These are phyloP conservation scores for Metridium senile DNA, from an alignment of 92 coral and sea anemone species.

Conservation along the genomic window DNA sequence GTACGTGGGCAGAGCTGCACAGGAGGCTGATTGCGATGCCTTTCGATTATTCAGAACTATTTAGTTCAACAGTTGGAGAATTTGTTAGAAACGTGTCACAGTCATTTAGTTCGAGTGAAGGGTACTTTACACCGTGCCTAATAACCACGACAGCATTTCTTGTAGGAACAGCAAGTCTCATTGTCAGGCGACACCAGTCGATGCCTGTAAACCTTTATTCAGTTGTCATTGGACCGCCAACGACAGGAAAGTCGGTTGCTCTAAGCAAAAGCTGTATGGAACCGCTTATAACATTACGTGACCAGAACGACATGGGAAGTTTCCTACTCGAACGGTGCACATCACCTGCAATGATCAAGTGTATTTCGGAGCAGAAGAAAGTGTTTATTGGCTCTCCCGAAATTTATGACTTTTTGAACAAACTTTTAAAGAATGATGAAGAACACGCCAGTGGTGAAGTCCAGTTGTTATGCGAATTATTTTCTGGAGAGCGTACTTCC, in stretches of 20 bases:
- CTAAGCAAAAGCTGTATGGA: constrained; percentile 15
- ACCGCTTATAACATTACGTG: background rate
- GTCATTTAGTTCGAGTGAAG: constrained; percentile 47
- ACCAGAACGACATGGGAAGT: background rate
- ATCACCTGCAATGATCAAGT: constrained; percentile 26
- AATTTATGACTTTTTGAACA: constrained; percentile 46
- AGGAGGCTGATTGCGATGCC: constrained; percentile 45
- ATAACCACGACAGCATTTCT: constrained; percentile 48
- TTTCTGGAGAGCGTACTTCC: constrained; percentile 61
- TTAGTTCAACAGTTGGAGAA: constrained; percentile 31
- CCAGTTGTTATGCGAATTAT: constrained; percentile 57
- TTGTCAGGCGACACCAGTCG: constrained; percentile 15
- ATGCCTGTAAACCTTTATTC: constrained; percentile 38
- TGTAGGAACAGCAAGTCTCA: constrained; percentile 38
- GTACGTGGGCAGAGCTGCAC: constrained; percentile 61
- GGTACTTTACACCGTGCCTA: constrained; percentile 49
- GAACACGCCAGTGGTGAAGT: constrained; percentile 58
- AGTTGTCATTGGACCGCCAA: constrained; percentile 48
- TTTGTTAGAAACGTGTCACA: constrained; percentile 28
- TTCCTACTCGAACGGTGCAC: constrained; percentile 25
- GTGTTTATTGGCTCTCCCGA: constrained; percentile 37
- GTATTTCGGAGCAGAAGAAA: background rate
- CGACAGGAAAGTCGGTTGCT: constrained; percentile 46
- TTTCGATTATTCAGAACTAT: constrained; percentile 38
- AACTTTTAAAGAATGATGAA: constrained; percentile 2